Evolutionary conservation across 2,888 invertebrate genomes (phyloP), one percentile per base, ranked within the genome.

Genomic region (Notodonta dromedarius): DNA sequence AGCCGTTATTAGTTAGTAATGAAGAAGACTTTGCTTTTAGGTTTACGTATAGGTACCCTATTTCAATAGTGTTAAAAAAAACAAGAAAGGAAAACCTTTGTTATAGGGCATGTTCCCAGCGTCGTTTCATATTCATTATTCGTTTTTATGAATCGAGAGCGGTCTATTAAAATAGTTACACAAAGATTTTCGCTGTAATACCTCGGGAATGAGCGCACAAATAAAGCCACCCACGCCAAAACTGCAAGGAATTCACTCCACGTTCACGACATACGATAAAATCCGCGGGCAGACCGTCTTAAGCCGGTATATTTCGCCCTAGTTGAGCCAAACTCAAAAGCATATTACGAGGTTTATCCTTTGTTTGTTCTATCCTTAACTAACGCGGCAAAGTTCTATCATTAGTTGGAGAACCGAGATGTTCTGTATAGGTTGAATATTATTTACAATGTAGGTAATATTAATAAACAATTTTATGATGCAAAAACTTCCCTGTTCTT

Each of bases 281-380:
- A 82, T 79, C 79, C 79, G 75, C 72, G 75, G 70, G 77, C 67
- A 73, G 76, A 76, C 77, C 76, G 78, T 76, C 78, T 81, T 82
- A 79, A 82, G 83, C 75, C 76, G 76, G 71, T 71, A 79, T 74
- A 79, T 80, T 77, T 71, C 68, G 79, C 74, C 77, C 72, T 67
- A 62, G 73, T 67, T 72, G 75, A 76, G 77, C 80, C 82, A 77
- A 80, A 81, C 79, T 82, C 82, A 77, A 82, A 83, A 82, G 80
- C 86, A 80, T 86, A 83, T 85, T 83, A 81, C 79, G 74, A 67
- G 73, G 79, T 77, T 83, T 81, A 84, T 83, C 82, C 82, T 81
- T 85, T 84, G 81, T 86, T 83, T 80, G 77, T 73, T 78, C 48
- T 53, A 66, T 67, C 72, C 69, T 67, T 73, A 76, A 74, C 71